These are phyloP conservation scores for Hyles euphorbiae DNA, from an alignment of 1,140 invertebrate genomes.

Conservation along the genomic window DNA sequence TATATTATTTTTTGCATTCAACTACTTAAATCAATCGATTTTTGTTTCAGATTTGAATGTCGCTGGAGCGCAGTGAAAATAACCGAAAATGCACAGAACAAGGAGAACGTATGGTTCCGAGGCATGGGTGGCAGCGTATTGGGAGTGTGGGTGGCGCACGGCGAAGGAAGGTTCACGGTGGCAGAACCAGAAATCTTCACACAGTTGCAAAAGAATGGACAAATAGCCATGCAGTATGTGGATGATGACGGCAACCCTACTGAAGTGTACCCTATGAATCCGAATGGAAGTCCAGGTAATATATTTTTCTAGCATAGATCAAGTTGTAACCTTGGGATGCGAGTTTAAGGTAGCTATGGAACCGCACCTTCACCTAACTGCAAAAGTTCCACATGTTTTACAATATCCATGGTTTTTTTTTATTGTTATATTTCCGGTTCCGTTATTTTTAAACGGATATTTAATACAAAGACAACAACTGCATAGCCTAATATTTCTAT, in stretches of 20 bases:
- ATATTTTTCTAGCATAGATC: slow-evolving; percentile 5
- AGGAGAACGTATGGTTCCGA: slow-evolving; percentile 88
- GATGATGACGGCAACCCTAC: slow-evolving; percentile 88
- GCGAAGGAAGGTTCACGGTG: slow-evolving; percentile 89
- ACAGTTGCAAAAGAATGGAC: slow-evolving; percentile 77
- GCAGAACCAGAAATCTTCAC: slow-evolving; percentile 74
- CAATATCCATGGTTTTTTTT: no score
- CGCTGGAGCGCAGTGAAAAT: slow-evolving; percentile 92
- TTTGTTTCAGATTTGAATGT: slow-evolving; percentile 80
- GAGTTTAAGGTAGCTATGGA: background rate
- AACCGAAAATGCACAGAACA: slow-evolving; percentile 49
- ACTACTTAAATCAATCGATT: background rate
- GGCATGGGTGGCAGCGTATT: slow-evolving; percentile 90
- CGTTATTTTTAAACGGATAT: no score
- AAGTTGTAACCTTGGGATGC: no score
- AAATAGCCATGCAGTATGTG: slow-evolving; percentile 88
- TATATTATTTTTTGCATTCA: slow-evolving; percentile 3
- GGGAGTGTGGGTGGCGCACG: slow-evolving; percentile 98
- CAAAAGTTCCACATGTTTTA: no score
- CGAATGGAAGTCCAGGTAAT: slow-evolving; percentile 89
- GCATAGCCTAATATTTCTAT: no score
- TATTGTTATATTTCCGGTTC: no score
- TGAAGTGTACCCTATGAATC: slow-evolving; percentile 92
- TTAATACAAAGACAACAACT: no score
- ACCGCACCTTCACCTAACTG: no score